Conservation (phyloP, 2,888 invertebrate species). For the Trissoscelio sp. region DNA sequence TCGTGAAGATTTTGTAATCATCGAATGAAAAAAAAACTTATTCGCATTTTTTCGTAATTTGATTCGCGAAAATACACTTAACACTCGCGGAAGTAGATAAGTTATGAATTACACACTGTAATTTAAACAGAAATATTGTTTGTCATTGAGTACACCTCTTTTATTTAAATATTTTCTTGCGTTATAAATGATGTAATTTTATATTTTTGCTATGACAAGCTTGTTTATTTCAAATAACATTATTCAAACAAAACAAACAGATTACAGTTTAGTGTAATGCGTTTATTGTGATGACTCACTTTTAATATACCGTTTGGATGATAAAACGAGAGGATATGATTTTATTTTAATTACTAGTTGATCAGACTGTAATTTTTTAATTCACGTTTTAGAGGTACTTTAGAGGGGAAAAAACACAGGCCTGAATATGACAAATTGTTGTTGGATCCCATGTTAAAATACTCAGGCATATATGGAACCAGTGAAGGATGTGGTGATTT, state of each 20-base stretch:
- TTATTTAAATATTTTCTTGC: constrained; percentile 1
- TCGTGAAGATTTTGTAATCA: background rate
- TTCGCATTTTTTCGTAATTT: constrained; percentile 12
- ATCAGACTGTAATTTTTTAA: constrained; percentile 27
- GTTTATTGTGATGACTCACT: constrained; percentile 24
- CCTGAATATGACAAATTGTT: constrained; percentile 95
- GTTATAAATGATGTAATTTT: too few relatives aligned
- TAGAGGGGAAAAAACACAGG: constrained; percentile 94
- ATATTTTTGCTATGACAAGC: too few relatives aligned
- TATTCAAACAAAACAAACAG: constrained; percentile 13
- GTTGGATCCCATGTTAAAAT: constrained; percentile 94
- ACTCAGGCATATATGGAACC: constrained; percentile 94
- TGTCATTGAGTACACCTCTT: background rate
- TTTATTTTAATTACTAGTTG: background rate
- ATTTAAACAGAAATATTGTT: constrained; percentile 6
- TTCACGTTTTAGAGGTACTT: constrained; percentile 89
- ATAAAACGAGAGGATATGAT: too few relatives aligned
- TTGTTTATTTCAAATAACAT: background rate
- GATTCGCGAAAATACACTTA: constrained; percentile 16
- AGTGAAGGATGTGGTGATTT: constrained; percentile 91
- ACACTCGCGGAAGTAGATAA: constrained; percentile 21
- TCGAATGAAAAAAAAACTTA: background rate
- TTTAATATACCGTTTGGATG: constrained; percentile 1
- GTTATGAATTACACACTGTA: background rate
- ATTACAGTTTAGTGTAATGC: too few relatives aligned